Base-by-base conservation (phyloP, 2,888 invertebrate species). In the Lochmaea crataegi region DNA sequence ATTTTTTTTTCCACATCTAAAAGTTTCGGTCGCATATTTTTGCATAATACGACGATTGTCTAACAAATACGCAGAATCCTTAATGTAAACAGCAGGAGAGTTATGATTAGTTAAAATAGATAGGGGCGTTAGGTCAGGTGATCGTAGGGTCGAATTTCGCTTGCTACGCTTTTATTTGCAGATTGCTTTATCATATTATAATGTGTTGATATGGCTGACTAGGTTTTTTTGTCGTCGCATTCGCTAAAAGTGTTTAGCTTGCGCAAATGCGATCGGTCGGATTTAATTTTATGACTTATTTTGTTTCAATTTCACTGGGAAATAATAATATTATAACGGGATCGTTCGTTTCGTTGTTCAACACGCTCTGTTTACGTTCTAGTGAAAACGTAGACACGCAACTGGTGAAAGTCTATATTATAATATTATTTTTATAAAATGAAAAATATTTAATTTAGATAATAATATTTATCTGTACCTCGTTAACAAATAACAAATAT, bases 11-110 rank as follows among this genome's bases (percentile, higher is more conserved):
- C 18, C 53, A 26, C 73, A 65, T 65, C 71, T 68, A 64, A 77
- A 76, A 78, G 38, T 74, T 80, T 73, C 61, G 72, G 75, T 71
- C 76, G 69, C 60, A 71, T 75, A 76, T 79, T 81, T 80, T 80
- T 73, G 78, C 80, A 77, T 78, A 53, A 53, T 53, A 76, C 78
- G 77, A 75, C 79, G 77, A 79, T 79, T 77, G 72, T 69, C 76
- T 69, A 73, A 74, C 77, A 78, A 79, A 79, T 76, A 78, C 80
- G 79, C 80, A 82, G 84, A 81, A 83, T 82, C 85, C 84, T 83
- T 84, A 83, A 83, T 84, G 84, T 82, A 80, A 80, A 77, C 79
- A 78, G 68, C 76, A 75, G 79, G 78, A 77, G 70, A 80, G 79
- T 80, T 83, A 80, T 83, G 82, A 83, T 83, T 83, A 82, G 83